Base-by-base conservation (phyloP, 2,888 invertebrate genomes). In the Eilema griseolum region DNA sequence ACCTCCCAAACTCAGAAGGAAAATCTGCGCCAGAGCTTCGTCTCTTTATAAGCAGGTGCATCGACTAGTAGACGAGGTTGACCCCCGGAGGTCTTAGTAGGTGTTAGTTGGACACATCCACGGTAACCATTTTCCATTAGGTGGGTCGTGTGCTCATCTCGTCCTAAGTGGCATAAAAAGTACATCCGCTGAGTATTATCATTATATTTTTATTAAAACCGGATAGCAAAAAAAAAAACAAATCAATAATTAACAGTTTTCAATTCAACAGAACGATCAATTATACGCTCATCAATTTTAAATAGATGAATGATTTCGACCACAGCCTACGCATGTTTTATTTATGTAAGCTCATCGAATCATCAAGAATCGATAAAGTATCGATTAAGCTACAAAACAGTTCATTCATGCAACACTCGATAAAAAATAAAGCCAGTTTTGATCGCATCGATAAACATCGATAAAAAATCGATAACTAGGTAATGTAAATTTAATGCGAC, bases 401-500 rank as follows among this genome's bases (percentile, higher is more conserved):
- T 61, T 61, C 67, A 71, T 61, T 67, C 60, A 65, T 63, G 37
- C 63, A 60, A 31, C 65, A 65, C 61, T 61, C 65, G 65, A 71
- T 65, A 64, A 71, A 67, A 71, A 67, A 67, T 66, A 67, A 46
- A 70, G 56, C 63, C n/a, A 31, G 56, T 60, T 64, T 66, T 37
- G 73, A 71, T 64, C 64, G 71, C 59, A 71, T 69, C 64, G 41
- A 60, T 63, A 66, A 57, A 61, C 63, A 70, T 68, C 62, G 59
- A 66, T n/a, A 71, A 64, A 70, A 70, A 77, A 61, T 28, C 70
- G 69, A 69, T 75, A 78, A 78, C 76, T 74, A 76, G 61, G 61
- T 70, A 73, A 73, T 80, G 69, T 71, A 78, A 82, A 80, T 81
- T 73, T 67, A 82, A 82, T 76, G 67, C 67, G 66, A 75, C 76